phyloP scores from a whole-genome alignment of 2,888 invertebrate species.

The Tortrix viridana region DNA sequence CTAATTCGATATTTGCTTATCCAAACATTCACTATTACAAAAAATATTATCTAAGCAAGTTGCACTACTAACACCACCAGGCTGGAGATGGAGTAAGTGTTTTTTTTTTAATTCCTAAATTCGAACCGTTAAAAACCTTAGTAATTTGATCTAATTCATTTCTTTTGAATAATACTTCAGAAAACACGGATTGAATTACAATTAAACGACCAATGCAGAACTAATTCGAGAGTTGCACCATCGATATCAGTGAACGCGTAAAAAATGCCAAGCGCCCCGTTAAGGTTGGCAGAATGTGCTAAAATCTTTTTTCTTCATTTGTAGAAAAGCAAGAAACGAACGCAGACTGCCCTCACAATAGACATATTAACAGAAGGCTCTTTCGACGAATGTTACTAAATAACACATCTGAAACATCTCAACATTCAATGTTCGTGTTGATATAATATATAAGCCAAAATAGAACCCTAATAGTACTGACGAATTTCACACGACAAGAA shows the following conservation, averaged over 20 bases:
- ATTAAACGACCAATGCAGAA: conserved; percentile 1
- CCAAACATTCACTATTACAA: too few relatives aligned
- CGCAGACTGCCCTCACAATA: conserved; percentile 41
- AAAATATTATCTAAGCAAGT: too few relatives aligned
- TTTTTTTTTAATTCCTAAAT: too few relatives aligned
- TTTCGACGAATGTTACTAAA: neutral
- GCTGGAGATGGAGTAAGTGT: too few relatives aligned
- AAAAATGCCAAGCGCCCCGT: conserved; percentile 31
- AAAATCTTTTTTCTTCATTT: conserved; percentile 69
- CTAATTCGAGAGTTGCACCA: conserved; percentile 13
- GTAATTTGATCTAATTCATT: too few relatives aligned
- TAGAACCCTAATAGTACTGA: too few relatives aligned
- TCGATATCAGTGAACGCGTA: conserved; percentile 21
- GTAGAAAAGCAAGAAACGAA: conserved; percentile 63
- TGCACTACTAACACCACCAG: too few relatives aligned
- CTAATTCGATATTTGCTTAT: too few relatives aligned
- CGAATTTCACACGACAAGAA: too few relatives aligned
- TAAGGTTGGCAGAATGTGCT: conserved; percentile 50
- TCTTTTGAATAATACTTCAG: neutral
- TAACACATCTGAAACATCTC: neutral
- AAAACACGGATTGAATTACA: neutral
- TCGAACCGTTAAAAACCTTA: too few relatives aligned
- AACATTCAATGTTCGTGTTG: too few relatives aligned
- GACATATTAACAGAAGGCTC: conserved; percentile 28
- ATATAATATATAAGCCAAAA: too few relatives aligned